Base-by-base conservation (phyloP, 1,140 invertebrate species). In the Philopotamus ludificatus region DNA sequence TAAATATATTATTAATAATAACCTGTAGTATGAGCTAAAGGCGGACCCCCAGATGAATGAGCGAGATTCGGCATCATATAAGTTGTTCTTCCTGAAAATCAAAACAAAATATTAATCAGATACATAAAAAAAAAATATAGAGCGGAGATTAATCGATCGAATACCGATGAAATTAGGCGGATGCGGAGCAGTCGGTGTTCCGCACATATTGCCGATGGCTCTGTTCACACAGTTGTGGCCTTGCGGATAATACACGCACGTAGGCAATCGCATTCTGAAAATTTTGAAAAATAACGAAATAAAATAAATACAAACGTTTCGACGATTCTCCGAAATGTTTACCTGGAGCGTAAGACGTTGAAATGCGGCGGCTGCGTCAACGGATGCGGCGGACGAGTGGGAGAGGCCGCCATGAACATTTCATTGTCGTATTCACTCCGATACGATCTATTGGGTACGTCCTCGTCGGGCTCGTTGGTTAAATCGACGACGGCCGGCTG, bases 391-490 rank as follows among this genome's bases (percentile, higher is more conserved):
- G 58, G 44, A 10, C 65, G 55, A 26, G 51, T 50, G 25, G 58
- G 70, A 1, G 44, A 23, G 12, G 1, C 18, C 2, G 10, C 39
- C 1, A 28, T 16, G 8, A 16, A 41, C 3, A 41, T 12, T 8
- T 57, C 54, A 22, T 42, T 57, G 7, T 57, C 54, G 15, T 15
- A 8, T 21, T 16, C 23, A 15, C 21, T 57, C 23, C 42, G 42
- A 16, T 21, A 42, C 2, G 21, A 8, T 26, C 42, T 22, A 23
- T 71, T 70, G 16, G 70, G 63, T 65, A 75, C 73, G 63, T 83
- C 82, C 74, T 86, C 85, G 74, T 87, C 86, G 68, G 85, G 85
- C 59, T 86, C 86, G 69, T 83, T 81, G 22, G 86, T 88, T 62
- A 88, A 75, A 77, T 89, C 86, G 47, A 89, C 86, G 12, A 87